Evolutionary conservation across 2,113 vertebrate genomes (phyloP).

Genomic region (Albula glossodonta): DNA sequence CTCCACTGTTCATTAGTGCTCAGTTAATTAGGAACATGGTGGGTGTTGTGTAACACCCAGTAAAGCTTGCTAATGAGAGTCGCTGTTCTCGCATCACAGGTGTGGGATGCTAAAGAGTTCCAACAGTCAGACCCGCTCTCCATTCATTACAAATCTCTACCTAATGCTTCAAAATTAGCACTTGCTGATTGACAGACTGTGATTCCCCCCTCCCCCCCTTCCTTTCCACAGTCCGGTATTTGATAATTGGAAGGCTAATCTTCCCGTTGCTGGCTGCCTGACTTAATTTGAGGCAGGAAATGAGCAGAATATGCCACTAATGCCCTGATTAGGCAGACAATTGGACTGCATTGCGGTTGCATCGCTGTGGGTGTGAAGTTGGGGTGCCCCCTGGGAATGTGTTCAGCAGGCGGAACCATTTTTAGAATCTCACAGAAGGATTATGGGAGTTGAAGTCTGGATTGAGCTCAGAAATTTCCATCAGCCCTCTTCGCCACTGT

Average conservation of each 20-base stretch:
- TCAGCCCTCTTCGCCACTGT: background rate
- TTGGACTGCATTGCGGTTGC: background rate
- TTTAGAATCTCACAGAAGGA: background rate
- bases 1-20: conserved; percentile 9
- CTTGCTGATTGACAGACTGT: background rate
- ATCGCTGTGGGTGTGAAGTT: background rate
- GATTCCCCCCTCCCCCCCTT: background rate
- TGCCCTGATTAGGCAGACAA: background rate
- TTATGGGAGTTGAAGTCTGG: background rate
- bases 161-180: background rate
- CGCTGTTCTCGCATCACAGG: background rate
- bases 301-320: background rate
- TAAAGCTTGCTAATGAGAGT: conserved; percentile 6
- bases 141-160: background rate
- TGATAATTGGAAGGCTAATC: background rate
- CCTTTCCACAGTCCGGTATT: background rate
- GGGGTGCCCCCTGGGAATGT: background rate
- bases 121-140: background rate
- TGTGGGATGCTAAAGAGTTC: background rate
- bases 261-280: background rate
- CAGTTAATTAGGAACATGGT: conserved; percentile 11
- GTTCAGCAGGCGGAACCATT: background rate
- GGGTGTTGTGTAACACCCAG: background rate
- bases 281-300: background rate
- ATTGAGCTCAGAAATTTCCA: background rate